These are phyloP conservation scores for Dendrophyllia cribrosa DNA, from an alignment of 64 coral and sea anemone species.

Conservation along the genomic window DNA sequence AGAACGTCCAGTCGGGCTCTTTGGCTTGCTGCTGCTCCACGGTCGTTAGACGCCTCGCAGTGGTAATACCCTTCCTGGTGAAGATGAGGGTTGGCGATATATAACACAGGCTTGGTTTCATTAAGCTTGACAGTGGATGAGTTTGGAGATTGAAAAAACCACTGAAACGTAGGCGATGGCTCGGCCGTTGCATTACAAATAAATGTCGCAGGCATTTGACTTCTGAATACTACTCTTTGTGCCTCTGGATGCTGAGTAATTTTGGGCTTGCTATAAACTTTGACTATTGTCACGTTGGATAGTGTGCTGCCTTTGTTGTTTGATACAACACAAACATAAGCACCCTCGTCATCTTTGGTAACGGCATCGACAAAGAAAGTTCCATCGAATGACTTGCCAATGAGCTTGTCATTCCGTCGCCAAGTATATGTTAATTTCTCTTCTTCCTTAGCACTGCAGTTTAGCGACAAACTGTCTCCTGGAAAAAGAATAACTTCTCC, in stretches of 20 bases:
- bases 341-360: slow-evolving; percentile 18
- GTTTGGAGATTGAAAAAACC: slow-evolving; percentile 28
- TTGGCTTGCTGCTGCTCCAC: slow-evolving; percentile 34
- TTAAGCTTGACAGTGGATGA: slow-evolving; percentile 23
- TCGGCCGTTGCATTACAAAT: slow-evolving; percentile 39
- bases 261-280: slow-evolving; percentile 22
- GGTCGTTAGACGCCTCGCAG: slow-evolving; percentile 44
- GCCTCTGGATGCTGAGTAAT: slow-evolving; percentile 29
- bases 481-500: not conserved
- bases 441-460: slow-evolving; percentile 9
- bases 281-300: slow-evolving; percentile 6
- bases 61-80: slow-evolving; percentile 49
- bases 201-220: slow-evolving; percentile 18
- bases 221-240: slow-evolving; percentile 13
- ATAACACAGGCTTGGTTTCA: slow-evolving; percentile 37
- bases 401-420: slow-evolving; percentile 4
- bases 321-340: slow-evolving; percentile 33
- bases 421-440: slow-evolving; percentile 11
- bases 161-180: slow-evolving; percentile 41
- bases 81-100: not conserved
- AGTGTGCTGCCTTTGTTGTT: slow-evolving; percentile 57
- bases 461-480: slow-evolving; percentile 22
- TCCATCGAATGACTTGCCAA: slow-evolving; percentile 15
- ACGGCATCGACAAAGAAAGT: not conserved
- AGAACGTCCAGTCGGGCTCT: slow-evolving; percentile 52